These are phyloP conservation scores for Pterocles orientalis DNA, from an alignment of 2,113 vertebrate species.

Conservation along the genomic window DNA sequence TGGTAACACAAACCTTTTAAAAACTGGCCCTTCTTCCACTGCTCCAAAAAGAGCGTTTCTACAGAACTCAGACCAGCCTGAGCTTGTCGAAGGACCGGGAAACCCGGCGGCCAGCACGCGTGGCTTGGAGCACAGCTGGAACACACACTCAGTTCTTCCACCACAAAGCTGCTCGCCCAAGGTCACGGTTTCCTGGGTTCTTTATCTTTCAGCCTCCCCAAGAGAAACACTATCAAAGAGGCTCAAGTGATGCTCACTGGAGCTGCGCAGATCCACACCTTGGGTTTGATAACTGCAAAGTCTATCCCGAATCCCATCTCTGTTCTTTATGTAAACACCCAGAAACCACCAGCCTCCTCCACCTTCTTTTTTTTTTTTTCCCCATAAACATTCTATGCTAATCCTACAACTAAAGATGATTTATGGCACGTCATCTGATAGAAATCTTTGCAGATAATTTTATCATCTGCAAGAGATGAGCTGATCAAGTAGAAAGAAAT, in stretches of 20 bases:
- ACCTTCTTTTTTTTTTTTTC: not conserved
- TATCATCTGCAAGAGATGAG: conserved; percentile 51
- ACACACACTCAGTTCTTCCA: not conserved
- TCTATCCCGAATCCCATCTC: not conserved
- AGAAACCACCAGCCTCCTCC: not conserved
- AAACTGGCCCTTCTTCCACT: fast-evolving
- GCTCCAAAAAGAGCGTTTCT: not conserved
- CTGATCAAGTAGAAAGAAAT: conserved; percentile 40
- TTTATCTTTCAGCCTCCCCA: not conserved
- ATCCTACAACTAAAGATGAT: conserved; percentile 25
- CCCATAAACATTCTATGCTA: not conserved
- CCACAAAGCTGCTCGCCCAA: not conserved
- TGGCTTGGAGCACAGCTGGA: not conserved
- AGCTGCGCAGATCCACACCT: not conserved
- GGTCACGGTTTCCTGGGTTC: not conserved
- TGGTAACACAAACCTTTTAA: not conserved
- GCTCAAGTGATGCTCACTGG: not conserved
- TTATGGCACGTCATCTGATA: conserved; percentile 31
- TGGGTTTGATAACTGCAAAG: not conserved
- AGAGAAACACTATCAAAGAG: not conserved
- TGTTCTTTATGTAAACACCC: not conserved
- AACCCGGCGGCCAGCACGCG: not conserved
- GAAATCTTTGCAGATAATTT: conserved; percentile 48
- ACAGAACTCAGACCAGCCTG: not conserved
- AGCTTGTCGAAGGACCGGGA: not conserved